Percentiles rank a stretch among this genome's conserved stretches.
phyloP scores from a whole-genome alignment of 2,113 vertebrate genomes.

The Sinocyclocheilus maitianheensis region DNA sequence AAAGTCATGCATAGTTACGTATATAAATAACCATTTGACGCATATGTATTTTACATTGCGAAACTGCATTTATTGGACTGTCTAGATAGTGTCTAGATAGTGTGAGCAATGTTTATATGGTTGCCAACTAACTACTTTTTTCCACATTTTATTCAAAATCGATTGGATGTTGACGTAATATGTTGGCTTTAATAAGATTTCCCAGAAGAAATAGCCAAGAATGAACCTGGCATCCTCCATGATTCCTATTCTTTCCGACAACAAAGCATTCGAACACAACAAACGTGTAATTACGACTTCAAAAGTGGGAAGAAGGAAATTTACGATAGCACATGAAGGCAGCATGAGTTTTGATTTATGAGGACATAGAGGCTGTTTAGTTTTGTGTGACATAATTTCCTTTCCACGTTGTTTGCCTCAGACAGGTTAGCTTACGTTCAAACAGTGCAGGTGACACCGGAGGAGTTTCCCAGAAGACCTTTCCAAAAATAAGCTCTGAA shows the following conservation, averaged over 20 bases:
- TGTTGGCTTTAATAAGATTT: not conserved
- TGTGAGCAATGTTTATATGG: not conserved
- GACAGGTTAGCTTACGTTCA: not conserved
- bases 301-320: not conserved
- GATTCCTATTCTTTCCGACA: not conserved
- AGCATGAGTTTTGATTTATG: not conserved
- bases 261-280: not conserved
- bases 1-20: not conserved
- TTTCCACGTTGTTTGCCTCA: slow-evolving; percentile 1
- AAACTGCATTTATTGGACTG: not conserved
- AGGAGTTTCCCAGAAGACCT: slow-evolving; percentile 36
- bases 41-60: not conserved
- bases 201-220: not conserved
- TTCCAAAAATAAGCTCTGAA: slow-evolving; percentile 32
- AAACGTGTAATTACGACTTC: not conserved
- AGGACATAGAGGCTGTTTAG: too few species aligned
- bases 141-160: not conserved
- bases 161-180: not conserved
- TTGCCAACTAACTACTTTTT: too few species aligned
- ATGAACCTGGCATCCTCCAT: not conserved
- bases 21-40: not conserved
- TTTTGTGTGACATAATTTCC: not conserved
- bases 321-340: not conserved
- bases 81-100: not conserved
- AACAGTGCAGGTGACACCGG: not conserved